A percentile compares a stretch with the other conserved stretches of the same genome.
These are phyloP conservation scores for Danionella dracula DNA, from an alignment of 2,797 vertebrate species.

Conservation along the genomic window DNA sequence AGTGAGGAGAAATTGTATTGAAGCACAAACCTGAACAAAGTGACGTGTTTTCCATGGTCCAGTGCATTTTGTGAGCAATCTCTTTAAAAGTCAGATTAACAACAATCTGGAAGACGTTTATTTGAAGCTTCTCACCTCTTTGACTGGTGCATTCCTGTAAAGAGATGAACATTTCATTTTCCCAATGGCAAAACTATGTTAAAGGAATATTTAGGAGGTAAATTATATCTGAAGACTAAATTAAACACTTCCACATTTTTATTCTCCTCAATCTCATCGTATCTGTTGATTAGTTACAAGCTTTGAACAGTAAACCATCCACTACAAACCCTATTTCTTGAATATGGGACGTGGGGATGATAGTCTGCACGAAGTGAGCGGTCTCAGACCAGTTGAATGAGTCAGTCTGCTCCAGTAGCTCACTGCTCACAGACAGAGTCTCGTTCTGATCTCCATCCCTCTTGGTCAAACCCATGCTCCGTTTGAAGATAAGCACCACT, in stretches of 20 bases:
- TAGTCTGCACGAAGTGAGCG: constrained; percentile 53
- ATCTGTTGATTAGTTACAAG: too few species aligned
- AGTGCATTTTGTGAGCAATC: constrained; percentile 63
- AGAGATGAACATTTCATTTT: too few species aligned
- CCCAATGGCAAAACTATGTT: too few species aligned
- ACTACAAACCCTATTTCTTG: constrained; percentile 57
- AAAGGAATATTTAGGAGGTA: too few species aligned
- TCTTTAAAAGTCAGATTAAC: constrained; percentile 65
- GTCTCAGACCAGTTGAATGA: constrained; percentile 56
- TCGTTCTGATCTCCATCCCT: constrained; percentile 50
- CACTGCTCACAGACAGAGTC: constrained; percentile 51
- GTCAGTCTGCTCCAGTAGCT: constrained; percentile 53
- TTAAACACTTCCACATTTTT: too few species aligned
- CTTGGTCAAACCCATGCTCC: constrained; percentile 61
- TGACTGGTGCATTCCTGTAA: constrained; percentile 51
- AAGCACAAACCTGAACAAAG: constrained; percentile 55
- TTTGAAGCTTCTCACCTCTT: constrained; percentile 39
- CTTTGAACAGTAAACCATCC: neutral
- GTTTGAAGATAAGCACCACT: constrained; percentile 62
- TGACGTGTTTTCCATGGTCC: constrained; percentile 68
- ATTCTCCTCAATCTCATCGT: too few species aligned
- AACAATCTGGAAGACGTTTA: constrained; percentile 62
- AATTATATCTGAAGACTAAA: too few species aligned
- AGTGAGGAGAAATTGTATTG: neutral
- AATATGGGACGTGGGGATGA: constrained; percentile 47